These are phyloP conservation scores for Lottia scabra DNA, from an alignment of 2,888 invertebrate genomes.

Conservation along the genomic window DNA sequence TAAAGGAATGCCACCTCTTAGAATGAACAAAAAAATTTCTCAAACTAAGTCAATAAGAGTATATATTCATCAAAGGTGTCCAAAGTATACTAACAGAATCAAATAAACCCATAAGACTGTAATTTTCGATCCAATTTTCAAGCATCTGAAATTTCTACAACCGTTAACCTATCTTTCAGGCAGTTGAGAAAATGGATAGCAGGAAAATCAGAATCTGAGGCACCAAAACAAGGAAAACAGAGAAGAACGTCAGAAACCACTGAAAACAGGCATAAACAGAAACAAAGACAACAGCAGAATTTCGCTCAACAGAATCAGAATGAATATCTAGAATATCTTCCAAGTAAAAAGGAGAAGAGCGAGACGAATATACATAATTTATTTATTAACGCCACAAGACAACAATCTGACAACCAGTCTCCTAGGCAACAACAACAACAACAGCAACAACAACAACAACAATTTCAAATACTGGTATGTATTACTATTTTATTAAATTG, in stretches of 20 bases:
- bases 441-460: conserved; percentile 32
- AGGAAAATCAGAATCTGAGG: neutral
- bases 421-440: conserved; percentile 33
- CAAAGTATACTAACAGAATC: too few species aligned
- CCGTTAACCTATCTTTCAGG: conserved; percentile 17
- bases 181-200: conserved; percentile 44
- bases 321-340: conserved; percentile 48
- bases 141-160: too few species aligned
- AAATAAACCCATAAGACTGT: too few species aligned
- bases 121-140: neutral
- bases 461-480: conserved; percentile 43
- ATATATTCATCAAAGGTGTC: too few species aligned
- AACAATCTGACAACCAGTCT: conserved; percentile 26
- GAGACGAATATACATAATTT: conserved; percentile 1
- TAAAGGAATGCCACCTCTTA: too few species aligned
- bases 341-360: conserved; percentile 25
- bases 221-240: conserved; percentile 8
- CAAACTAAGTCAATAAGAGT: too few species aligned
- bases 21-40: too few species aligned
- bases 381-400: neutral
- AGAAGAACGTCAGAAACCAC: conserved; percentile 10
- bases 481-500: too few species aligned
- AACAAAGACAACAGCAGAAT: conserved; percentile 41
- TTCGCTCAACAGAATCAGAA: conserved; percentile 49
- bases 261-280: conserved; percentile 10